Percentiles rank a stretch among this genome's conserved stretches.
Conservation (phyloP, 2,797 vertebrate species). For the Gobio occitaniae region DNA sequence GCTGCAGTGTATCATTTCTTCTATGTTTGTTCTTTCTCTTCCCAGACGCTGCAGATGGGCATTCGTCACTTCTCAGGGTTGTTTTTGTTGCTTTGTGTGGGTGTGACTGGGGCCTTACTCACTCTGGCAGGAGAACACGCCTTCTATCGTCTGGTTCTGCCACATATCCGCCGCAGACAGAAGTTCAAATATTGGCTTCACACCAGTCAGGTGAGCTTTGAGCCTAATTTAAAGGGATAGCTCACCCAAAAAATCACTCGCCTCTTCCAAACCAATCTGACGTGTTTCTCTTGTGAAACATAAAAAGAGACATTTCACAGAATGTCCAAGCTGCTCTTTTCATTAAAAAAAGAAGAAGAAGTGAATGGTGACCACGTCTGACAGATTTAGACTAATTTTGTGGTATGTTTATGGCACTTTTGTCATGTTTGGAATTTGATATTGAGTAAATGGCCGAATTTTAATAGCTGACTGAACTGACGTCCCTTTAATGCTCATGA, state of each 20-base stretch:
- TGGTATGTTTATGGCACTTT: background rate
- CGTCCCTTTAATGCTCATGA: background rate
- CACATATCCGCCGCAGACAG: slow-evolving; percentile 83
- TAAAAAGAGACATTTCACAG: background rate
- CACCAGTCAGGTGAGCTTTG: slow-evolving; percentile 85
- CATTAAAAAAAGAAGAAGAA: background rate
- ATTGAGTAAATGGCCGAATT: background rate
- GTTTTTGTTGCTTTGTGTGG: slow-evolving; percentile 88
- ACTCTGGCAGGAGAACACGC: slow-evolving; percentile 85
- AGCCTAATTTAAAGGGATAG: background rate
- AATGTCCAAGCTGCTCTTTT: background rate
- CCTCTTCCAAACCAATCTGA: background rate
- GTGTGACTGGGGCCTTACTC: slow-evolving; percentile 86
- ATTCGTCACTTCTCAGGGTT: slow-evolving; percentile 91
- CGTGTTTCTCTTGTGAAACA: background rate
- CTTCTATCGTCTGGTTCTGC: slow-evolving; percentile 86
- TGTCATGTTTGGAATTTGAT: background rate
- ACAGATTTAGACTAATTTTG: background rate
- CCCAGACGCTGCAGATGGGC: slow-evolving; percentile 92
- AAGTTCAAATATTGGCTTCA: slow-evolving; percentile 92
- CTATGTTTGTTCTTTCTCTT: background rate
- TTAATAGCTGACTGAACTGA: background rate
- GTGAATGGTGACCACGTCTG: background rate
- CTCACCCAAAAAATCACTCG: background rate
- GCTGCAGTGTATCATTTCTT: background rate